Percentiles rank a stretch among this genome's conserved stretches.
phyloP scores from a whole-genome alignment of 2,797 vertebrate species.

The Gobionotothen gibberifrons region DNA sequence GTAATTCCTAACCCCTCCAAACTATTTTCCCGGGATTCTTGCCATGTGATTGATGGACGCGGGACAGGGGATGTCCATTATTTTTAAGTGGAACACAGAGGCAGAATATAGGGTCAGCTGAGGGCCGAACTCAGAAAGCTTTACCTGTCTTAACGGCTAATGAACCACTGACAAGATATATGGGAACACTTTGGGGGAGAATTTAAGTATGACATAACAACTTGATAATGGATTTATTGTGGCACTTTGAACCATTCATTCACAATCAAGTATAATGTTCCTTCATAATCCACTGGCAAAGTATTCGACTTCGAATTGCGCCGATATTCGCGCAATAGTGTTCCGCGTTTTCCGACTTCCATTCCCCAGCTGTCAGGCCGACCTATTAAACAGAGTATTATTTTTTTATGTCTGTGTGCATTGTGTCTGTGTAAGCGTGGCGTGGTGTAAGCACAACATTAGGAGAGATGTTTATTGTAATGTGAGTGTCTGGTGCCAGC shows the following conservation, averaged over 20 bases:
- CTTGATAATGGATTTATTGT: constrained; percentile 82
- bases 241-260: constrained; percentile 68
- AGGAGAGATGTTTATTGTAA: constrained; percentile 78
- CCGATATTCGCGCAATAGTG: constrained; percentile 40
- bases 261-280: constrained; percentile 64
- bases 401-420: constrained; percentile 63
- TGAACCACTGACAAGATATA: constrained; percentile 81
- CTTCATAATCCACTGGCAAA: constrained; percentile 37
- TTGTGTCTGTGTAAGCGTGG: constrained; percentile 71
- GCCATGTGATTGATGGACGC: constrained; percentile 81
- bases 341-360: constrained; percentile 46
- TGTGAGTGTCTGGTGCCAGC: constrained; percentile 80
- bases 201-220: constrained; percentile 82
- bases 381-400: constrained; percentile 74
- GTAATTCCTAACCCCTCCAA: constrained; percentile 73
- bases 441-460: constrained; percentile 77
- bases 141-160: constrained; percentile 81
- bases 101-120: constrained; percentile 79
- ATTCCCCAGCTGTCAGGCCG: constrained; percentile 77
- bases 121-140: constrained; percentile 76
- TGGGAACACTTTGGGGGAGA: constrained; percentile 79
- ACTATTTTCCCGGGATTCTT: constrained; percentile 70
- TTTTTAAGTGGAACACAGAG: constrained; percentile 82
- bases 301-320: constrained; percentile 37
- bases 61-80: constrained; percentile 83